Evolutionary conservation across 2,113 vertebrate genomes (phyloP).

Genomic region (Tachuris rubrigastra): DNA sequence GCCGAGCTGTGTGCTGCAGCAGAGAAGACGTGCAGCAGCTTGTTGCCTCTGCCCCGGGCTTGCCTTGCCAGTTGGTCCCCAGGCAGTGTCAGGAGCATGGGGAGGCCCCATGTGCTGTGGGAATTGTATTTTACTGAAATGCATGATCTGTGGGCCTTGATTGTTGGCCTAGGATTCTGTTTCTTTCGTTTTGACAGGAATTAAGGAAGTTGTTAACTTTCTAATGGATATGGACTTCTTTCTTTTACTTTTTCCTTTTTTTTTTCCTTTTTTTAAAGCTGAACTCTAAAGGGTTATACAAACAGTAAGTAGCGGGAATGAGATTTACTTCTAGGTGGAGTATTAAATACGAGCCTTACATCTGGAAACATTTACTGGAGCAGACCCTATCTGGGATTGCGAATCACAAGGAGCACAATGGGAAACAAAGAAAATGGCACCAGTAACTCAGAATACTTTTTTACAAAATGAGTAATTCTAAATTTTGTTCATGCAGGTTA

Average conservation of each 20-base stretch:
- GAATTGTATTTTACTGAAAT: background rate
- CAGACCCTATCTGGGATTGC: background rate
- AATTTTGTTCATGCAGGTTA: background rate
- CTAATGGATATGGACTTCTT: background rate
- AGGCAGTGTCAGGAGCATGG: background rate
- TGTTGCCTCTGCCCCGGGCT: background rate
- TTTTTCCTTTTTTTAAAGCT: background rate
- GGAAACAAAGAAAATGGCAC: background rate
- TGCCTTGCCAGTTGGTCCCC: background rate
- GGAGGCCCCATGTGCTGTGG: background rate
- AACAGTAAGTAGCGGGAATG: conserved; percentile 54
- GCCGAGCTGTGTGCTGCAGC: too few relatives aligned
- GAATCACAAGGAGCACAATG: background rate
- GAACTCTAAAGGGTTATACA: conserved; percentile 26
- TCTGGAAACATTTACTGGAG: conserved; percentile 54
- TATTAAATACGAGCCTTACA: conserved; percentile 46
- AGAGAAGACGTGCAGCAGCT: background rate
- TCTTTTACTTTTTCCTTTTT: background rate
- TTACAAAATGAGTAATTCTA: background rate
- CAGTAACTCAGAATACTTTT: background rate
- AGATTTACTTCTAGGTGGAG: conserved; percentile 36
- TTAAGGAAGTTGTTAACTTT: background rate
- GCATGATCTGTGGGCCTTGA: background rate
- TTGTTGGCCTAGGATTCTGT: background rate
- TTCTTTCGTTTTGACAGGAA: background rate